A percentile compares a stretch with the other conserved stretches of the same genome.
Evolutionary conservation across 2,113 vertebrate species (phyloP).

Genomic region (Spermophilus dauricus): DNA sequence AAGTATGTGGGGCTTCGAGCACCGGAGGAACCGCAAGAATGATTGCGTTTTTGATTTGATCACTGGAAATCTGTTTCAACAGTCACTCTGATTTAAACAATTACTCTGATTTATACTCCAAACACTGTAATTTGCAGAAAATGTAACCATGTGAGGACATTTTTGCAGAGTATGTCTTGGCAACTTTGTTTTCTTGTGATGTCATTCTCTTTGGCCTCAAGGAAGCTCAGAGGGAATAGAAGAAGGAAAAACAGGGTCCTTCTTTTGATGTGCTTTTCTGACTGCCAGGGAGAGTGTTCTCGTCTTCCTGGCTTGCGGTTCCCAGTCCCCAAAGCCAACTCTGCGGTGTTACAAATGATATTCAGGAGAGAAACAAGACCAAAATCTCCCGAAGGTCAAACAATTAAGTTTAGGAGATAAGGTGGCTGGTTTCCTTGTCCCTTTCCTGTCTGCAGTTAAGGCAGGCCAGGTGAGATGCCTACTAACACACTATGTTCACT

Average conservation of each 20-base stretch:
- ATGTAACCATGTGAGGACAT: constrained; percentile 92
- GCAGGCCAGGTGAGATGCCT: background rate
- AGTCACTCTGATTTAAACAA: constrained; percentile 92
- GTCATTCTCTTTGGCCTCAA: constrained; percentile 88
- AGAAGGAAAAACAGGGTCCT: constrained; percentile 80
- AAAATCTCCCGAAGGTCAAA: background rate
- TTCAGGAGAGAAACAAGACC: background rate
- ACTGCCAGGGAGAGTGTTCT: constrained; percentile 68
- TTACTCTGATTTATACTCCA: constrained; percentile 93
- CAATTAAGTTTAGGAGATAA: background rate
- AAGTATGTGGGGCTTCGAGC: constrained; percentile 89
- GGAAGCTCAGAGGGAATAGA: constrained; percentile 85
- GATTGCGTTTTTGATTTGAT: constrained; percentile 92
- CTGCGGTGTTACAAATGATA: background rate
- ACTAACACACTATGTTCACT: fast-evolving
- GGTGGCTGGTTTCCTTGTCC: background rate
- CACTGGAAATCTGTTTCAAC: constrained; percentile 93
- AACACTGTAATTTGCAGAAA: constrained; percentile 92
- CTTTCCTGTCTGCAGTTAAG: background rate
- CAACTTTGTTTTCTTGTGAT: constrained; percentile 90
- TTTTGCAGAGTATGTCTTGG: constrained; percentile 90
- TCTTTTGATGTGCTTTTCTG: constrained; percentile 80
- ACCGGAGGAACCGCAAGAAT: constrained; percentile 90
- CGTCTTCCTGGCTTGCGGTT: constrained; percentile 3
- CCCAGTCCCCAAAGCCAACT: constrained; percentile 52